Conservation (phyloP, 2,797 vertebrate species). For the Holocentrus rufus region DNA sequence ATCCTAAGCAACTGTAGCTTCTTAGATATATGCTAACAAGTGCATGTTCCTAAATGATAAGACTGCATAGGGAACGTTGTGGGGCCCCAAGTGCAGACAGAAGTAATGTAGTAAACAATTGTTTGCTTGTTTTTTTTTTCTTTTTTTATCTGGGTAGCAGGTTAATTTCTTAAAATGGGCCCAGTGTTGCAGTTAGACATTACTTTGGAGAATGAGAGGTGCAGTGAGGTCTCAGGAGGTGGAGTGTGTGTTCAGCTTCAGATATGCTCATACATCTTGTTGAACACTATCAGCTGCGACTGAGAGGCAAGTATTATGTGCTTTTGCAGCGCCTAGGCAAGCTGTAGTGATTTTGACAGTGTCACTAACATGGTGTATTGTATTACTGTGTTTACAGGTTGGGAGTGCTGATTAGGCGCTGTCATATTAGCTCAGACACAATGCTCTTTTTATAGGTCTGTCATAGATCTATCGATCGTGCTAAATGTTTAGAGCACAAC, state of each 20-base stretch:
- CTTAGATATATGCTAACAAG: not conserved
- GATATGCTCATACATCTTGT: not conserved
- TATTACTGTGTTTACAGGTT: not conserved
- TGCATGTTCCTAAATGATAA: slow-evolving; percentile 18
- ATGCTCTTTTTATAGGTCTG: too few relatives aligned
- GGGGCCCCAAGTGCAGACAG: not conserved
- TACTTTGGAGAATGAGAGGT: not conserved
- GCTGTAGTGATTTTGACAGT: slow-evolving; percentile 9
- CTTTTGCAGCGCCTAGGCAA: not conserved
- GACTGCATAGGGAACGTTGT: not conserved
- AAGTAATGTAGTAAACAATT: not conserved
- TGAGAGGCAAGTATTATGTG: not conserved
- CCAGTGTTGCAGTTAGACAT: not conserved
- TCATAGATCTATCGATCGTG: not conserved
- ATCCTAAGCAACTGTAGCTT: not conserved
- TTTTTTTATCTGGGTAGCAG: not conserved
- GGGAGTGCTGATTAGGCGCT: not conserved
- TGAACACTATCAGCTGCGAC: not conserved
- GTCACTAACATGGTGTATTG: not conserved
- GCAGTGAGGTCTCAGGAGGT: not conserved
- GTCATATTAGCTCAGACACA: not conserved
- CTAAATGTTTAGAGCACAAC: not conserved
- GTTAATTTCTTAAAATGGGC: not conserved
- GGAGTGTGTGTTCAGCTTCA: not conserved
- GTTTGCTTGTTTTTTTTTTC: too few relatives aligned